A percentile compares a stretch with the other conserved stretches of the same genome.
phyloP scores from a whole-genome alignment of 2,113 vertebrate genomes.

The Dromaius novaehollandiae region DNA sequence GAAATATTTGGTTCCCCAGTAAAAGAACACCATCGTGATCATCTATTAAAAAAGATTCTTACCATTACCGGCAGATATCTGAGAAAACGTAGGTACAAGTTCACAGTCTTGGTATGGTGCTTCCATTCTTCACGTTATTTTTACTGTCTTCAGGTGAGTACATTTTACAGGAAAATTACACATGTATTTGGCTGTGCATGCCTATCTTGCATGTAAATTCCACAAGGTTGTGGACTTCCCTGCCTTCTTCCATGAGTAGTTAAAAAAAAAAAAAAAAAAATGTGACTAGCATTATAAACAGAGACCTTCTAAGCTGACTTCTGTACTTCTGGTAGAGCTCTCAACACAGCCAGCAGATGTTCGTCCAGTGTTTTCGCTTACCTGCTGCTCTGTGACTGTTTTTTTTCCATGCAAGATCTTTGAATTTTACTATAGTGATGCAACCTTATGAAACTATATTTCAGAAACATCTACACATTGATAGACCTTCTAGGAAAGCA shows the following conservation, averaged over 20 bases:
- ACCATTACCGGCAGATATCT: not conserved
- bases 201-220: not conserved
- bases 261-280: not conserved
- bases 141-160: not conserved
- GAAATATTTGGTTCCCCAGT: not conserved
- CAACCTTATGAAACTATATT: not conserved
- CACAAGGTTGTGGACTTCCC: not conserved
- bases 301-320: not conserved
- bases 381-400: not conserved
- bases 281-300: not conserved
- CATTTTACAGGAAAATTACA: not conserved
- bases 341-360: not conserved
- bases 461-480: not conserved
- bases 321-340: not conserved
- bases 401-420: not conserved
- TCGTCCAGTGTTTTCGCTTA: not conserved
- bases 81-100: not conserved
- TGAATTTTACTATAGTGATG: not conserved
- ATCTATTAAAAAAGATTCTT: not conserved
- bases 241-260: accelerated
- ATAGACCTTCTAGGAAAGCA: not conserved
- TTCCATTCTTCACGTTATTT: not conserved
- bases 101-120: not conserved
- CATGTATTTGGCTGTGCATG: not conserved
- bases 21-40: not conserved